A percentile compares a stretch with the other conserved stretches of the same genome.
Evolutionary conservation across 1,140 invertebrate genomes (phyloP).

Genomic region (Drosophila pseudoananassae): DNA sequence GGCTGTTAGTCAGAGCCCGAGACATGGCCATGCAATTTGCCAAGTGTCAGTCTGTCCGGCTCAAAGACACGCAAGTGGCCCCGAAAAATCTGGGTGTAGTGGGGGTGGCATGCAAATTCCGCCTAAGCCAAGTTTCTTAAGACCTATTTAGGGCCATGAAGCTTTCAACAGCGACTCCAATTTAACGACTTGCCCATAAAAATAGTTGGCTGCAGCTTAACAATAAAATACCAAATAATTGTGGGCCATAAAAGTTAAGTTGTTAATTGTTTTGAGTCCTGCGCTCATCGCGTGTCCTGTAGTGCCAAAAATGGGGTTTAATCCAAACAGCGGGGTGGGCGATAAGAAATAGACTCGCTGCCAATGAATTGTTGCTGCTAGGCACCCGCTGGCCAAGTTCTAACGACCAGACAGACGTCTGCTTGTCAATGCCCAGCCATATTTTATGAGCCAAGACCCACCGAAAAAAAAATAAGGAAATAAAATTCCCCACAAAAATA

Average conservation of each 20-base stretch:
- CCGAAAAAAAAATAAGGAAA: slow-evolving; percentile 3
- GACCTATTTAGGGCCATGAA: slow-evolving; percentile 9
- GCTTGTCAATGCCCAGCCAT: slow-evolving; percentile 64
- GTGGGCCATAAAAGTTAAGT: slow-evolving; percentile 77
- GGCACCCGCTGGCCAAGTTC: slow-evolving; percentile 46
- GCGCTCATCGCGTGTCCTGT: slow-evolving; percentile 59
- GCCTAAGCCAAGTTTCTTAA: slow-evolving; percentile 22
- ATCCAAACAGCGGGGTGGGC: not conserved
- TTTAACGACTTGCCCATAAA: slow-evolving; percentile 65
- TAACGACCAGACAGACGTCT: slow-evolving; percentile 53
- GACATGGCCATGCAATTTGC: slow-evolving; percentile 54
- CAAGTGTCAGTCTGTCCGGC: slow-evolving; percentile 57
- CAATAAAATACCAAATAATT: slow-evolving; percentile 80
- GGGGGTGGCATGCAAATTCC: slow-evolving; percentile 59
- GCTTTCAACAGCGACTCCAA: slow-evolving; percentile 47
- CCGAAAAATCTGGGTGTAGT: not conserved
- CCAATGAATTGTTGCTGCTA: slow-evolving; percentile 44
- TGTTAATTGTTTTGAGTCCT: slow-evolving; percentile 69
- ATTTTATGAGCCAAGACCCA: slow-evolving; percentile 51
- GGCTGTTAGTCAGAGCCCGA: not conserved
- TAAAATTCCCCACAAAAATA: slow-evolving; percentile 10
- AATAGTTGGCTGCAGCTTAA: slow-evolving; percentile 61
- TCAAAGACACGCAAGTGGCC: slow-evolving; percentile 36
- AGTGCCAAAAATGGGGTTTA: slow-evolving; percentile 15
- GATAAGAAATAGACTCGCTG: slow-evolving; percentile 35